Percentiles rank a stretch among this genome's conserved stretches.
phyloP scores from a whole-genome alignment of 2,888 invertebrate species.

The Diaphora mendica region DNA sequence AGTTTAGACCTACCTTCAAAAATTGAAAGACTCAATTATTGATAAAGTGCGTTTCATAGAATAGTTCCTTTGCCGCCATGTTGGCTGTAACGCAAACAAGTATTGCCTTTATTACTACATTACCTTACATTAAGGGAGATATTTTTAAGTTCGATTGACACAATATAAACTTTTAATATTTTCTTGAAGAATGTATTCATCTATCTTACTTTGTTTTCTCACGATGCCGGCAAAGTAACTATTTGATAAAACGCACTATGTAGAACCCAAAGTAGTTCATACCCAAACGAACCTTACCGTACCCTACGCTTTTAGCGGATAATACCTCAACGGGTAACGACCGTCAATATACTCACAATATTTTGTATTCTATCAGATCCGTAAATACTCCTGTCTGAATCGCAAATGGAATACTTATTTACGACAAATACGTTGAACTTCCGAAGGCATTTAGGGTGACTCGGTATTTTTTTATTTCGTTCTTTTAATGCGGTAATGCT shows the following conservation, averaged over 20 bases:
- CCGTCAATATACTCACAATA: slow-evolving; percentile 33
- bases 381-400: slow-evolving; percentile 31
- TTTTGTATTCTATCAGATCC: slow-evolving; percentile 28
- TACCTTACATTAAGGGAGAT: too few relatives aligned
- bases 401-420: slow-evolving; percentile 44
- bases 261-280: too few relatives aligned
- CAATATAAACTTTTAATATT: too few relatives aligned
- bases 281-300: slow-evolving; percentile 4
- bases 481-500: slow-evolving; percentile 24
- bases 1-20: not conserved
- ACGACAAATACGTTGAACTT: slow-evolving; percentile 26
- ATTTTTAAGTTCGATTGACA: too few relatives aligned
- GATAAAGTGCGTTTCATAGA: too few relatives aligned
- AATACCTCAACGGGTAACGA: slow-evolving; percentile 31
- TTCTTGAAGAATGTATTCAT: too few relatives aligned
- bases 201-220: too few relatives aligned
- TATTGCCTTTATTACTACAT: too few relatives aligned
- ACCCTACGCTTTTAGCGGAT: slow-evolving; percentile 19
- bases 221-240: too few relatives aligned
- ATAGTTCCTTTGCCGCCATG: too few relatives aligned
- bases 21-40: not conserved
- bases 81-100: too few relatives aligned
- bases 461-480: slow-evolving; percentile 14
- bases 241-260: too few relatives aligned
- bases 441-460: slow-evolving; percentile 22